phyloP scores from a whole-genome alignment of 2,113 vertebrate genomes.

The Hepsetus odoe region DNA sequence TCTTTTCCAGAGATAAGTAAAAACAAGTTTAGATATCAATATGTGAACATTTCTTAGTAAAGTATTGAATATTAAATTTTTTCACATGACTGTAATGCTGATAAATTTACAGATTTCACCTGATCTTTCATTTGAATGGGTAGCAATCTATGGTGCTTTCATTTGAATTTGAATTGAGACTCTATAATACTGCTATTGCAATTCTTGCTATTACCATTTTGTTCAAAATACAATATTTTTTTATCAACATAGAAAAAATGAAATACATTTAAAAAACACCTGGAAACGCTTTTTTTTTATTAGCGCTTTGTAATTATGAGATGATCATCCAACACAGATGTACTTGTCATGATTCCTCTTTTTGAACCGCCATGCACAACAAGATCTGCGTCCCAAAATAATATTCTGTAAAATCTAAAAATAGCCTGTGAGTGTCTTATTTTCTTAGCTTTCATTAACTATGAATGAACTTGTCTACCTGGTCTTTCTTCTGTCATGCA shows the following conservation, averaged over 20 bases:
- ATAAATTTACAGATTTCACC: no score
- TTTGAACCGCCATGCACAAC: background rate
- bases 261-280: background rate
- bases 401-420: slow-evolving; percentile 3
- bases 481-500: background rate
- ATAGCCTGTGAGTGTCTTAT: background rate
- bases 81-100: no score
- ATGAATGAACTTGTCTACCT: background rate
- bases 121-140: no score
- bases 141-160: no score
- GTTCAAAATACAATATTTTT: background rate
- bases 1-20: no score
- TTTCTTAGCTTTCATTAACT: background rate
- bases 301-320: background rate
- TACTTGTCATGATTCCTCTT: background rate
- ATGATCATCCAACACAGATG: background rate
- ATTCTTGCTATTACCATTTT: background rate
- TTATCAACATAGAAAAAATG: no score
- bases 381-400: background rate
- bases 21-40: no score
- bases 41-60: no score
- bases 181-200: background rate
- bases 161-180: background rate
- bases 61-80: no score
- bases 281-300: background rate